Evolutionary conservation across 1,140 invertebrate genomes (phyloP).

Genomic region (Drosophila ohnishii): DNA sequence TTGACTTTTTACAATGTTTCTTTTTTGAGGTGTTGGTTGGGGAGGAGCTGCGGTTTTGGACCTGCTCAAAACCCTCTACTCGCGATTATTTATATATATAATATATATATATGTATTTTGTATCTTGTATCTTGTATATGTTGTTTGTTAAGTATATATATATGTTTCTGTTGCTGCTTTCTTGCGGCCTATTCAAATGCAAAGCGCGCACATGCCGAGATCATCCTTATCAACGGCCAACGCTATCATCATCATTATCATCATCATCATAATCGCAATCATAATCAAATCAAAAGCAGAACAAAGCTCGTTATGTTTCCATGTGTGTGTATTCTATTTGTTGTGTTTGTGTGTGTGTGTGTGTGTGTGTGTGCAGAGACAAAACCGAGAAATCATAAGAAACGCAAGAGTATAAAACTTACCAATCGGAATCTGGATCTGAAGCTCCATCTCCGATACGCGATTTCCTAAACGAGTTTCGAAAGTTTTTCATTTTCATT

Average conservation of each 20-base stretch:
- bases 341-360: slow-evolving; percentile 47
- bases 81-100: slow-evolving; percentile 12
- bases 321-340: slow-evolving; percentile 11
- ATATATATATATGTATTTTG: slow-evolving; percentile 18
- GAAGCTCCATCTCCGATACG: slow-evolving; percentile 82
- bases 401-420: slow-evolving; percentile 68
- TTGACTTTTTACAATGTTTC: slow-evolving; percentile 50
- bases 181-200: slow-evolving; percentile 66
- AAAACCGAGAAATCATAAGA: slow-evolving; percentile 61
- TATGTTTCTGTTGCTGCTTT: slow-evolving; percentile 24
- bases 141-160: slow-evolving; percentile 20
- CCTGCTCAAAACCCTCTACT: slow-evolving; percentile 45
- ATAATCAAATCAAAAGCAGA: slow-evolving; percentile 58
- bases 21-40: not conserved
- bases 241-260: slow-evolving; percentile 40
- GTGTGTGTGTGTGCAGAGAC: slow-evolving; percentile 56
- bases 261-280: slow-evolving; percentile 44
- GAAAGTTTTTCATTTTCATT: slow-evolving; percentile 55
- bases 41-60: slow-evolving; percentile 27
- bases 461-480: slow-evolving; percentile 81
- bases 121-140: slow-evolving; percentile 12
- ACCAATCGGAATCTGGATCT: slow-evolving; percentile 83
- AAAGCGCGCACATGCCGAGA: slow-evolving; percentile 76
- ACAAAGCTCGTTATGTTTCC: slow-evolving; percentile 55
- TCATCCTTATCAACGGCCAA: slow-evolving; percentile 42